A percentile compares a stretch with the other conserved stretches of the same genome.
These are phyloP conservation scores for Aleadryas rufinucha DNA, from an alignment of 2,113 vertebrate genomes.

Conservation along the genomic window DNA sequence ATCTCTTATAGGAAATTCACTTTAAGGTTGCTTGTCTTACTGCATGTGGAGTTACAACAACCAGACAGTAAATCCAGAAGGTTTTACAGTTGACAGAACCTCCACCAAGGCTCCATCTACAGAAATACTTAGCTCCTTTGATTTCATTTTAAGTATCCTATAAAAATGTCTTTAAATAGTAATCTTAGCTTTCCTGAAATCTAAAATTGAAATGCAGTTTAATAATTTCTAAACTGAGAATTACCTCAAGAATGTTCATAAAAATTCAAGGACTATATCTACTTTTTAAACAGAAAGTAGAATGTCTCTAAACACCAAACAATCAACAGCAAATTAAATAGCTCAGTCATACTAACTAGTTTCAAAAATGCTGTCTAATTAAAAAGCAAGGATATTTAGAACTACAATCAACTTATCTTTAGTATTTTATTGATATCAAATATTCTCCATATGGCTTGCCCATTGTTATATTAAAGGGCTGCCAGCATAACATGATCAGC, in stretches of 20 bases:
- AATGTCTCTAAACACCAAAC: not conserved
- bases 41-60: slow-evolving; percentile 58
- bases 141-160: slow-evolving; percentile 62
- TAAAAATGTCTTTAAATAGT: slow-evolving; percentile 63
- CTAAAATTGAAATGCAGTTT: slow-evolving; percentile 64
- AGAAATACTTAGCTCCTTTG: slow-evolving; percentile 62
- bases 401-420: not conserved
- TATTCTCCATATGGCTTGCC: not conserved
- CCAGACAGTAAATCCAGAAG: slow-evolving; percentile 54
- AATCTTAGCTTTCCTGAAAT: slow-evolving; percentile 63
- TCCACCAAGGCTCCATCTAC: slow-evolving; percentile 59
- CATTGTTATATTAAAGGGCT: slow-evolving; percentile 16
- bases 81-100: slow-evolving; percentile 60
- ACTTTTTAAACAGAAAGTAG: not conserved
- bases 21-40: slow-evolving; percentile 57
- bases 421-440: not conserved
- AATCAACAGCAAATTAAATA: not conserved
- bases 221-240: slow-evolving; percentile 50
- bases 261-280: not conserved
- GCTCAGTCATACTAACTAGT: not conserved
- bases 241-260: not conserved
- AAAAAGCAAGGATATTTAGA: slow-evolving; percentile 9
- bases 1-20: slow-evolving; percentile 58
- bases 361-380: not conserved
- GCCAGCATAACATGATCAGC: not conserved